Evolutionary conservation across 2,113 vertebrate species (phyloP).

Genomic region (Pygoscelis adeliae): DNA sequence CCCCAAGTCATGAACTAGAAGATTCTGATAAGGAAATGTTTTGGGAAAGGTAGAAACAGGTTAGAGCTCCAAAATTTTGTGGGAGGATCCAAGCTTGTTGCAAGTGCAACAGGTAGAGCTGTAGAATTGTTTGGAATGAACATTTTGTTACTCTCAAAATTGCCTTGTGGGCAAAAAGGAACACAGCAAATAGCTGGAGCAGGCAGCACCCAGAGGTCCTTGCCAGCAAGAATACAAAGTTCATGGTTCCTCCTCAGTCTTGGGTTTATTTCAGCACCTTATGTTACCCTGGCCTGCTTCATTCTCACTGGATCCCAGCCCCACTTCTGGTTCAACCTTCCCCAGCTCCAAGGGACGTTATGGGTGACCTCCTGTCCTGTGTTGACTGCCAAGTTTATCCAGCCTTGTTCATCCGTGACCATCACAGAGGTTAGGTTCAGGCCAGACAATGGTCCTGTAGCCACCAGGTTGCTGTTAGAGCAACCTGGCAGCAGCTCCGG

Average conservation of each 20-base stretch:
- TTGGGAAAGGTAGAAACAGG: neutral
- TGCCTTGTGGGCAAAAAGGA: neutral
- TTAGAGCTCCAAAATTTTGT: neutral
- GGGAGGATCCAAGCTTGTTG: neutral
- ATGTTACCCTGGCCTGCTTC: neutral
- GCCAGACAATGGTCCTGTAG: neutral
- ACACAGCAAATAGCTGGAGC: neutral
- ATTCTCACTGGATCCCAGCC: neutral
- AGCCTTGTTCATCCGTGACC: neutral
- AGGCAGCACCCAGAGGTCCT: neutral
- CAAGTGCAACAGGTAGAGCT: neutral
- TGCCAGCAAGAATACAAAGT: neutral
- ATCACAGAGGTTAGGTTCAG: neutral
- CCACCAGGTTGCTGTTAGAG: neutral
- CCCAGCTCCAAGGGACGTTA: neutral
- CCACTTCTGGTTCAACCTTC: neutral
- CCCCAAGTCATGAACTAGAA: neutral
- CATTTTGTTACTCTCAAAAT: neutral
- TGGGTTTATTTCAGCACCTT: neutral
- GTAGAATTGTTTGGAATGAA: neutral
- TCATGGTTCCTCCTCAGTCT: neutral
- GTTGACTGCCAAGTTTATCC: neutral
- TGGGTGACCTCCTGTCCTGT: rapidly evolving
- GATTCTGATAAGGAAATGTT: neutral
- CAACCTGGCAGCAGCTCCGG: neutral